These are phyloP conservation scores for Drosophila kohkoa DNA, from an alignment of 1,140 invertebrate genomes.

Conservation along the genomic window DNA sequence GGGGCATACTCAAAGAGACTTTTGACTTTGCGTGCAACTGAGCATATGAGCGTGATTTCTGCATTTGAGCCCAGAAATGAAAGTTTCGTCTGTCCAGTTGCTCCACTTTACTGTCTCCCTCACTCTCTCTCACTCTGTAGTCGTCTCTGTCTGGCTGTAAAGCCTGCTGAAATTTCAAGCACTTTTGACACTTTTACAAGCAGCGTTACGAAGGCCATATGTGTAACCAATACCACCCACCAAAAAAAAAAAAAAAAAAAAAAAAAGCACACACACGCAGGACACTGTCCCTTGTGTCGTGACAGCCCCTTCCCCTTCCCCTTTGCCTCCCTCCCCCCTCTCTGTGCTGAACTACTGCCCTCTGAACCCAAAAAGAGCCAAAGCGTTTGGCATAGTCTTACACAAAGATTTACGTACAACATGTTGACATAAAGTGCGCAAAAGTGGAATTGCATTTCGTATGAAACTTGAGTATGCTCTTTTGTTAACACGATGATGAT, in stretches of 20 bases:
- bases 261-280: conserved; percentile 10
- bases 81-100: conserved; percentile 57
- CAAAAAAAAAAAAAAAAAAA: background rate
- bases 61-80: conserved; percentile 63
- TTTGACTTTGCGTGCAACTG: conserved; percentile 81
- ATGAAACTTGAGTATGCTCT: conserved; percentile 83
- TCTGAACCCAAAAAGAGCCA: conserved; percentile 29
- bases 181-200: conserved; percentile 77
- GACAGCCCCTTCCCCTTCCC: background rate
- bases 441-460: conserved; percentile 83
- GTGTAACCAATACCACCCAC: conserved; percentile 48
- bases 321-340: background rate
- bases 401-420: conserved; percentile 82
- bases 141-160: conserved; percentile 25
- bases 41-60: conserved; percentile 83
- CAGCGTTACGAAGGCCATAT: background rate
- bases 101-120: conserved; percentile 2
- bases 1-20: conserved; percentile 68
- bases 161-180: conserved; percentile 81
- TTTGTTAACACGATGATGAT: conserved; percentile 80
- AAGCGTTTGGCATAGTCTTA: conserved; percentile 78
- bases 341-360: conserved; percentile 16
- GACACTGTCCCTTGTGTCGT: conserved; percentile 25
- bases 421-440: conserved; percentile 82
- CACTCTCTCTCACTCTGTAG: background rate